Conservation (phyloP, 2,113 vertebrate species). For the Pterocles gutturalis region DNA sequence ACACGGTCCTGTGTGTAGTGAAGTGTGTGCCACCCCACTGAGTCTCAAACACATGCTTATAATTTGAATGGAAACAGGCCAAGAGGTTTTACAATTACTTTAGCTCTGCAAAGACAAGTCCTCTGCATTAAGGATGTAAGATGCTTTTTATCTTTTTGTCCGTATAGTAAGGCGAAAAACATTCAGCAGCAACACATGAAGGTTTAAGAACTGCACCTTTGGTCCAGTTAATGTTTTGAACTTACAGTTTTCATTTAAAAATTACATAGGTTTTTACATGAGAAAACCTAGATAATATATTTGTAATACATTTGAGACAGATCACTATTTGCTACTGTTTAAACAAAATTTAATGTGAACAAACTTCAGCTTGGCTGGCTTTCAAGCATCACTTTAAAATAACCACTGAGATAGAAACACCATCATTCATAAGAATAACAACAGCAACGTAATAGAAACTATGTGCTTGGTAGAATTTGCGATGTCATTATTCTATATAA, state of each 20-base stretch:
- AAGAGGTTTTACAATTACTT: background rate
- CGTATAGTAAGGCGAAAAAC: background rate
- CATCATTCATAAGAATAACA: background rate
- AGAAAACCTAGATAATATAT: background rate
- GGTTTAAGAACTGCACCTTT: background rate
- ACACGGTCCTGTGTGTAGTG: background rate
- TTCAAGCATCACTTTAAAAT: background rate
- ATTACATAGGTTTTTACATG: background rate
- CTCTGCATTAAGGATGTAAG: background rate
- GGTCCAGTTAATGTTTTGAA: background rate
- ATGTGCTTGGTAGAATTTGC: background rate
- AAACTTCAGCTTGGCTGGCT: background rate
- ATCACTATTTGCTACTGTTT: background rate
- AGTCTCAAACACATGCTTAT: background rate
- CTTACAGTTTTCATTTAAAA: background rate
- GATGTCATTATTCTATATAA: background rate
- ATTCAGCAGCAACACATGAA: constrained; percentile 1
- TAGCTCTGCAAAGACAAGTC: background rate
- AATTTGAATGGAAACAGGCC: background rate
- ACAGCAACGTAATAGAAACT: background rate
- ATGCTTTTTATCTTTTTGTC: background rate
- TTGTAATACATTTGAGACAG: background rate
- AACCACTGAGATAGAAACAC: background rate
- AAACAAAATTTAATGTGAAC: background rate
- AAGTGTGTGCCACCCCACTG: background rate